These are phyloP conservation scores for Suncus etruscus DNA, from an alignment of 2,113 vertebrate species.

Conservation along the genomic window DNA sequence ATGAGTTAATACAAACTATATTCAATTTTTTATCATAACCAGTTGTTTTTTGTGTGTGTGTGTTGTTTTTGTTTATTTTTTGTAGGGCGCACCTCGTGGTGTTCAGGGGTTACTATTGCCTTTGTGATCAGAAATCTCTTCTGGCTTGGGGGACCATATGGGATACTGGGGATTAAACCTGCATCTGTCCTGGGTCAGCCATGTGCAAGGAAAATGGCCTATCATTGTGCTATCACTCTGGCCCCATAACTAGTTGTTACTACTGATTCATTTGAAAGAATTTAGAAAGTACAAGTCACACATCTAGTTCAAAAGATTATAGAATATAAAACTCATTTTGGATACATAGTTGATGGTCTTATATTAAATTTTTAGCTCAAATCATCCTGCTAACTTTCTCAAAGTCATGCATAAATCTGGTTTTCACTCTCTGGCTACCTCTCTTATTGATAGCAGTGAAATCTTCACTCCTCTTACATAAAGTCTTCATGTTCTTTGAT, in stretches of 20 bases:
- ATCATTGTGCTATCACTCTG: too few relatives aligned
- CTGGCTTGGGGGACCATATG: too few relatives aligned
- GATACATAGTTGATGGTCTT: neutral
- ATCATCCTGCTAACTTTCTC: fast-evolving
- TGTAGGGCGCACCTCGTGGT: too few relatives aligned
- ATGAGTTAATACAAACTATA: neutral
- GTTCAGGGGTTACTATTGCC: too few relatives aligned
- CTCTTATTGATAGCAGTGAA: neutral
- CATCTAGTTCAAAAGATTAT: neutral
- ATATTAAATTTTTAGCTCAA: neutral
- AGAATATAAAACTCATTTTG: neutral
- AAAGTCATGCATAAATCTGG: neutral
- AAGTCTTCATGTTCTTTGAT: neutral
- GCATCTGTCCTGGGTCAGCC: too few relatives aligned
- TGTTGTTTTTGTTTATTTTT: too few relatives aligned
- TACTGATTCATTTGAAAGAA: neutral
- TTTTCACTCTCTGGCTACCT: neutral
- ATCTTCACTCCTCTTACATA: neutral
- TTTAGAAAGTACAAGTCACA: neutral
- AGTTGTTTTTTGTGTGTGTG: neutral
- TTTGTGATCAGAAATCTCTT: too few relatives aligned
- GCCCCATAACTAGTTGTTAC: neutral
- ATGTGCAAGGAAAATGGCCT: too few relatives aligned
- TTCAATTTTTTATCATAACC: neutral
- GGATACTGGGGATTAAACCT: too few relatives aligned